Evolutionary conservation across 2,797 vertebrate genomes (phyloP).

Genomic region (Threskiornis aethiopicus): DNA sequence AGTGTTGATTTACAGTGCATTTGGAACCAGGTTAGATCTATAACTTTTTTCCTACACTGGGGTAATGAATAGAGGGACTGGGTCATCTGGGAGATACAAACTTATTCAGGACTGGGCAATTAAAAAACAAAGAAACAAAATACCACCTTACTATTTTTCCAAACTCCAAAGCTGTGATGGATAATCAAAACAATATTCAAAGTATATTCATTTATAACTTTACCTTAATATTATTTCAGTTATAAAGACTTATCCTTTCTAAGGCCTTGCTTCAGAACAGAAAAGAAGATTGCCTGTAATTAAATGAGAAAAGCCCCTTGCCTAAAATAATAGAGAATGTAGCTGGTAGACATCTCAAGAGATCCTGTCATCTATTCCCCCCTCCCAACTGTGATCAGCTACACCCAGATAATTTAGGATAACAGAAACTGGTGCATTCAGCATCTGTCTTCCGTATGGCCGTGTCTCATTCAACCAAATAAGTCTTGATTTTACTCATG

Average conservation of each 20-base stretch:
- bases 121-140: background rate
- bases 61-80: background rate
- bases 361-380: background rate
- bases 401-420: background rate
- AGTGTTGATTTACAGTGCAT: background rate
- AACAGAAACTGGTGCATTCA: background rate
- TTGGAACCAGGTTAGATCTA: background rate
- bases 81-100: background rate
- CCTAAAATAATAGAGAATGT: background rate
- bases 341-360: background rate
- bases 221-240: background rate
- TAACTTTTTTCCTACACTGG: background rate
- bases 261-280: background rate
- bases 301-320: background rate
- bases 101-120: background rate
- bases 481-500: background rate
- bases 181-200: background rate
- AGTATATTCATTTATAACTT: background rate
- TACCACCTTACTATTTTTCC: background rate
- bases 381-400: rapidly evolving
- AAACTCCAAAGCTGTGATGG: background rate
- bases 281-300: background rate
- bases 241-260: background rate
- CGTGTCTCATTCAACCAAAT: background rate
- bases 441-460: background rate